Evolutionary conservation across 2,888 invertebrate genomes (phyloP).

Genomic region (Hypselothyrea guttata): DNA sequence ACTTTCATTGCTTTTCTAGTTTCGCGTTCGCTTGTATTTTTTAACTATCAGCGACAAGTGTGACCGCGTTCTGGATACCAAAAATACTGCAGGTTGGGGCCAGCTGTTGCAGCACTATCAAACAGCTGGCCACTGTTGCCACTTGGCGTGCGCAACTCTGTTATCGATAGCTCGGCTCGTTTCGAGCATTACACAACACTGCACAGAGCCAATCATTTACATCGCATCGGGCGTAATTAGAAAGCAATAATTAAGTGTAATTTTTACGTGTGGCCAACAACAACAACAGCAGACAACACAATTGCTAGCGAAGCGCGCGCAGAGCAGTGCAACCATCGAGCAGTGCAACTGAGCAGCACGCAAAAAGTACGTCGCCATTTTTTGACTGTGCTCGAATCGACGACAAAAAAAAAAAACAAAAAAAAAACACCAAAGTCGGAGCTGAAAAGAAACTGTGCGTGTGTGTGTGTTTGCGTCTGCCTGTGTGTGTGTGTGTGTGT

Average conservation of each 20-base stretch:
- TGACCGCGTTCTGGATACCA: constrained; percentile 26
- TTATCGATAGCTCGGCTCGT: constrained; percentile 40
- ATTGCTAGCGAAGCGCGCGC: constrained; percentile 40
- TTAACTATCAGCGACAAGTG: constrained; percentile 40
- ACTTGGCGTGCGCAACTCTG: constrained; percentile 18
- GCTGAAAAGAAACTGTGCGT: constrained; percentile 59
- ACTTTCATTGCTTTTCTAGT: constrained; percentile 49
- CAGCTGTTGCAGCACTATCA: constrained; percentile 37
- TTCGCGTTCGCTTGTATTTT: constrained; percentile 48
- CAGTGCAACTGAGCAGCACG: constrained; percentile 37
- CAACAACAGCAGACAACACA: constrained; percentile 59
- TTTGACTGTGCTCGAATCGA: constrained; percentile 50
- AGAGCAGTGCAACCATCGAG: constrained; percentile 41
- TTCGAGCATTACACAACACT: constrained; percentile 41
- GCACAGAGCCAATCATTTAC: constrained; percentile 45
- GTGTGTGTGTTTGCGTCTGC: constrained; percentile 64
- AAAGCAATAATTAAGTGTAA: constrained; percentile 71
- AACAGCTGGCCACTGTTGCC: constrained; percentile 2
- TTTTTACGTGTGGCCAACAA: constrained; percentile 67
- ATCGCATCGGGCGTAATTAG: constrained; percentile 71
- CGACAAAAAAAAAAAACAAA: constrained; percentile 64
- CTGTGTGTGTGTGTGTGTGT: constrained; percentile 60
- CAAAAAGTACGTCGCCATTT: constrained; percentile 74
- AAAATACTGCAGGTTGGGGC: constrained; percentile 39
- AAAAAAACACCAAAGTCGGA: constrained; percentile 61